These are phyloP conservation scores for Cygnus atratus DNA, from an alignment of 2,113 vertebrate genomes.

Conservation along the genomic window DNA sequence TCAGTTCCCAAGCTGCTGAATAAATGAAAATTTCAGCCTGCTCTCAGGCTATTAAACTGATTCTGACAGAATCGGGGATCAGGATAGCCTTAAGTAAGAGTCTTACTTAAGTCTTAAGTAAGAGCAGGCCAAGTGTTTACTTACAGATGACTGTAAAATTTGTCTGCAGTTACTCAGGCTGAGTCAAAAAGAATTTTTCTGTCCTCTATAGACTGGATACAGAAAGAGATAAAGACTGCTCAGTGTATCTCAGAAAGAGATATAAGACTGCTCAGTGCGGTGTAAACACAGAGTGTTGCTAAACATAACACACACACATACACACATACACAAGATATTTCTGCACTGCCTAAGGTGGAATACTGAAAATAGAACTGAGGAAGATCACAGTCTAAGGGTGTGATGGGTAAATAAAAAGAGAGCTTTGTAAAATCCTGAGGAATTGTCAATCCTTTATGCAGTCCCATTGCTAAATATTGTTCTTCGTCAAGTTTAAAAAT, in stretches of 20 bases:
- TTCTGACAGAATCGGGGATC: not conserved
- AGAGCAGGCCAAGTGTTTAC: not conserved
- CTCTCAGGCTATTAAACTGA: conserved; percentile 12
- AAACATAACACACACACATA: not conserved
- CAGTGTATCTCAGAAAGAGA: too few relatives aligned
- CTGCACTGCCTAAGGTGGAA: not conserved
- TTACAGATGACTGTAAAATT: not conserved
- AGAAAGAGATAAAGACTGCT: not conserved
- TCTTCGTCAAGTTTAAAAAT: not conserved
- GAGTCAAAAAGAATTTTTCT: not conserved
- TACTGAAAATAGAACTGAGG: not conserved
- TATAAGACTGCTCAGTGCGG: not conserved
- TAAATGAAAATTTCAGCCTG: conserved; percentile 44
- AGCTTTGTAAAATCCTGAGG: not conserved
- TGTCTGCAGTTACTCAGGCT: not conserved
- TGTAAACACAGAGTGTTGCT: not conserved
- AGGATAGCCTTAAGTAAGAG: not conserved
- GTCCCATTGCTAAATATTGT: not conserved
- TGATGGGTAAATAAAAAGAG: not conserved
- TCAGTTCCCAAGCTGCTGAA: conserved; percentile 15
- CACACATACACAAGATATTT: not conserved
- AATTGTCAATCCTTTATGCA: not conserved
- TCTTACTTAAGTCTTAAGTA: too few relatives aligned
- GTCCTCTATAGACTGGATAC: not conserved
- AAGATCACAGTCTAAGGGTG: not conserved